Percentiles rank a stretch among this genome's conserved stretches.
Conservation (phyloP, 2,888 invertebrate species). For the Calliphora vomitoria region DNA sequence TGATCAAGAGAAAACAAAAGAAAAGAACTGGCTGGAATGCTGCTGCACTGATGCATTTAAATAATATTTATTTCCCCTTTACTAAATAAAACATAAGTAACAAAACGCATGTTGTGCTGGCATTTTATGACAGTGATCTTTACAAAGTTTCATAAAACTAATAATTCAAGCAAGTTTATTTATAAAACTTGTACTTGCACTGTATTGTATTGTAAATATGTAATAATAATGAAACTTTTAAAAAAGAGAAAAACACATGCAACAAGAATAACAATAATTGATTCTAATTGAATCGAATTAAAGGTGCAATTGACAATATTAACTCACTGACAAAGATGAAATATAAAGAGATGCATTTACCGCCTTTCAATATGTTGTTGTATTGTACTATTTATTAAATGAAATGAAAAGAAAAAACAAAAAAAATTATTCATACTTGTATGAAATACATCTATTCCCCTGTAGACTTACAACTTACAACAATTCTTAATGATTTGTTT, state of each 20-base stretch:
- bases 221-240: slow-evolving; percentile 38
- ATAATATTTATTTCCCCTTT: slow-evolving; percentile 11
- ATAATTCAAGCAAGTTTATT: neutral
- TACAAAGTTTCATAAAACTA: slow-evolving; percentile 5
- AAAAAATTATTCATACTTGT: neutral
- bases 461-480: neutral
- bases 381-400: slow-evolving; percentile 30
- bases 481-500: slow-evolving; percentile 13
- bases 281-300: slow-evolving; percentile 85
- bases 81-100: neutral
- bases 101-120: slow-evolving; percentile 15
- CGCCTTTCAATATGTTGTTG: slow-evolving; percentile 26
- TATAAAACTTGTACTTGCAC: neutral
- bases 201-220: neutral
- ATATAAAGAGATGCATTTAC: slow-evolving; percentile 49
- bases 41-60: slow-evolving; percentile 14
- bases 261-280: slow-evolving; percentile 81
- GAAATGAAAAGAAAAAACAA: neutral
- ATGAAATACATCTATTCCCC: neutral
- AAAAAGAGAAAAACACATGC: neutral
- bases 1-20: neutral
- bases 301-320: slow-evolving; percentile 84
- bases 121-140: slow-evolving; percentile 44
- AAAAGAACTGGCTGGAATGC: neutral
- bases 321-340: slow-evolving; percentile 75